Evolutionary conservation across 2,888 invertebrate species (phyloP), one percentile per base, ranked within the genome.

Genomic region (Dione juno): DNA sequence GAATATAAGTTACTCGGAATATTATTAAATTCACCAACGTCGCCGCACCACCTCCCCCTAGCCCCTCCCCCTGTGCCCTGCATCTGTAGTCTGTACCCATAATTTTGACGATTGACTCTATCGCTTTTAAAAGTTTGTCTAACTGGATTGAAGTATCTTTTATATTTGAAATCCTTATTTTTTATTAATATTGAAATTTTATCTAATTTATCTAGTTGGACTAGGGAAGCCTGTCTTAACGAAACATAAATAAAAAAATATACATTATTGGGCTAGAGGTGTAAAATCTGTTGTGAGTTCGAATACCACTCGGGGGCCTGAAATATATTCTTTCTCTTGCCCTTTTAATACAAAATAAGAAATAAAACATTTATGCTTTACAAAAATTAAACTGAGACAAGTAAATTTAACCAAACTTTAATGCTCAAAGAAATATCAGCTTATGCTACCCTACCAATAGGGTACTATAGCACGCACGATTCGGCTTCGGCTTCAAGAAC

Each of bases 1-100:
- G 45, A 68, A 63, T 63, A 68, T 54, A 41, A 28, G 69, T 50
- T 63, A 45, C 66, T 35, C 41, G 66, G 63, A 63, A 57, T 69
- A 69, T 61, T 72, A 66, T 69, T 63, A 72, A 57, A 57, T 66
- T 57, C 41, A 61, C 13, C 61, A 54, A 37, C 63, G 67, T 19
- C 63, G 50, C 58, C 64, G 67, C 37, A n/a, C 19, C 37, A 48
- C 58, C 37, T 40, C 52, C 6, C 21, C 45, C 45, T 19, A 41
- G n/a, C 43, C 9, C 10, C 37, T 14, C 14, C 37, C 41, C 52
- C 50, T 14, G 41, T n/a, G 1, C 40, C 21, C 59, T 43, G 43
- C 54, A 9, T 35, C 57, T 10, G 37, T 50, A 57, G 37, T 16
- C 14, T 7, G 59, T 13, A 14, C 28, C n/a, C 8, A 21, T 37